Evolutionary conservation across 2,797 vertebrate species (phyloP).

Genomic region (Propithecus deckenii): DNA sequence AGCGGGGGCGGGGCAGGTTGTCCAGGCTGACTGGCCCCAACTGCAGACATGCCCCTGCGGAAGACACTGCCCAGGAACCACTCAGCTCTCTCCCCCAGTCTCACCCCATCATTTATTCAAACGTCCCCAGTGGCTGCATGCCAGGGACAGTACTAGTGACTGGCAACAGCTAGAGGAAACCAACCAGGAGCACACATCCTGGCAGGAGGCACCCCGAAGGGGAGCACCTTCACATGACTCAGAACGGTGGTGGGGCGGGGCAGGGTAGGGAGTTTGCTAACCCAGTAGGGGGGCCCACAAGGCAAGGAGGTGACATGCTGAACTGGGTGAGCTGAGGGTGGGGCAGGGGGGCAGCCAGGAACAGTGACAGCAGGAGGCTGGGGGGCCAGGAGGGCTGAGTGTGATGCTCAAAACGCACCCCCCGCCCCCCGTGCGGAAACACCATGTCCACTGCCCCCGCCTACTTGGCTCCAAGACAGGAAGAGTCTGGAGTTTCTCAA

Average conservation of each 20-base stretch:
- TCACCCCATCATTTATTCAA: neutral
- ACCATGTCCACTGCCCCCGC: no score
- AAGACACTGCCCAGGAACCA: neutral
- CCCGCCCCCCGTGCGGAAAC: neutral
- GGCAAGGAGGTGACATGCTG: neutral
- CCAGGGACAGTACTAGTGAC: no score
- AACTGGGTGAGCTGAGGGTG: neutral
- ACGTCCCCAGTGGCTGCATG: neutral
- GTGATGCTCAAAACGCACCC: neutral
- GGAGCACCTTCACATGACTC: neutral
- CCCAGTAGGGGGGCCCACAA: neutral
- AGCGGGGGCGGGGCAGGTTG: neutral
- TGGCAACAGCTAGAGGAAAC: neutral
- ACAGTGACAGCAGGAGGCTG: neutral
- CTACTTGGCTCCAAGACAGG: neutral
- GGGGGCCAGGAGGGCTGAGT: neutral
- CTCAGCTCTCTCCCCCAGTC: neutral
- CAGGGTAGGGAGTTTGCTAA: neutral
- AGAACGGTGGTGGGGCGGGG: neutral
- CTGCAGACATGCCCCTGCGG: rapidly evolving
- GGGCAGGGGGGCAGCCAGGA: neutral
- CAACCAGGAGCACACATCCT: neutral
- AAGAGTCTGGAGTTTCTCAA: neutral
- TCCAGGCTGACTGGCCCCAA: neutral
- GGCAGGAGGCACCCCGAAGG: neutral